Base-by-base conservation (phyloP, 1,140 invertebrate genomes). In the Copidosoma floridanum region DNA sequence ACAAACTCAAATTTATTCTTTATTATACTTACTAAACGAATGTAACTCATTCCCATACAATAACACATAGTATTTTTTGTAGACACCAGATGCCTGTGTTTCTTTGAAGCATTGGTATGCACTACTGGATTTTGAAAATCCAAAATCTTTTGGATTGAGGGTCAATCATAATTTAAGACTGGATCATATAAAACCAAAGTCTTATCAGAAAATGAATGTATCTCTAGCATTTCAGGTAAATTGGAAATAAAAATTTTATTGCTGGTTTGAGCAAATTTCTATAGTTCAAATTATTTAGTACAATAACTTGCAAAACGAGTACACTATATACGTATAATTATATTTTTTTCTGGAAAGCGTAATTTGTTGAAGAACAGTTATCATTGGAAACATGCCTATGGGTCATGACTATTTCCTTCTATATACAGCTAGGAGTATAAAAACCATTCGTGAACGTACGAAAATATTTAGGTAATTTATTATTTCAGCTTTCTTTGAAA, bases 41-140 rank as follows among this genome's bases (percentile, higher is more conserved):
- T n/a, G n/a, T n/a, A n/a, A n/a, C n/a, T n/a, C n/a, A n/a, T n/a
- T n/a, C n/a, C n/a, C n/a, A n/a, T 23, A 12, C 14, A 23, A 43
- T 44, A 38, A 16, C 18, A 21, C 6, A 8, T 43, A 21, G 0
- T 47, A 29, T 47, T 27, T 7, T 23, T 57, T 53, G 11, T 37
- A 55, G 62, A 55, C 43, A 12, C 57, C 52, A n/a, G 44, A 52
- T 55, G 62, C 51, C 14, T 4, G n/a, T 12, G 16, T 64, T 1
- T 47, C 43, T 11, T 27, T 29, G 16, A 54, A 55, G 10, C 57
- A 64, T 48, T 64, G 26, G 40, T 27, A 52, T 11, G 53, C 57
- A 3, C 12, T 64, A 12, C n/a, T 60, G 3, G 46, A 29, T 2
- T 12, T 32, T 18, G 44, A 56, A 23, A 43, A 48, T 20, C 16